phyloP scores from a whole-genome alignment of 1,140 invertebrate genomes.

The Drosophila nigromelanica region DNA sequence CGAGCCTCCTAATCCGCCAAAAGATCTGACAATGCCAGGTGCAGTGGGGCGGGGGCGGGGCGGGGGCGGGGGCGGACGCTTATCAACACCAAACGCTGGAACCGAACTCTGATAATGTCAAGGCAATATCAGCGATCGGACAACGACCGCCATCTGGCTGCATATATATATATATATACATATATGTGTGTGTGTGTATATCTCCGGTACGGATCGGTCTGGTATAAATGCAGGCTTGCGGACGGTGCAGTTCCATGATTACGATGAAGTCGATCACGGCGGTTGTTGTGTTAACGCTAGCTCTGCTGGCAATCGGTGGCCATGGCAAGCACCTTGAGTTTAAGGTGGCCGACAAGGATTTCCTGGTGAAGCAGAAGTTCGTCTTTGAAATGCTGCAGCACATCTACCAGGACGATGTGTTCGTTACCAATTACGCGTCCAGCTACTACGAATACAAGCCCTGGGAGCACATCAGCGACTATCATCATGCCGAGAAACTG shows the following conservation, averaged over 20 bases:
- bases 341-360: conserved; percentile 85
- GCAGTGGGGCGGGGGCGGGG: not conserved
- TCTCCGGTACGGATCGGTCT: not conserved
- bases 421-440: conserved; percentile 79
- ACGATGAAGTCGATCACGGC: conserved; percentile 82
- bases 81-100: conserved; percentile 37
- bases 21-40: conserved; percentile 10
- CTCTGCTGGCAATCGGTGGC: conserved; percentile 73
- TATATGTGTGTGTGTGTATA: conserved; percentile 11
- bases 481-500: conserved; percentile 84
- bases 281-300: conserved; percentile 64
- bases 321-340: conserved; percentile 84
- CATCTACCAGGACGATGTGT: conserved; percentile 85
- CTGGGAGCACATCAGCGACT: conserved; percentile 84
- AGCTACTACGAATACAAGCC: conserved; percentile 66
- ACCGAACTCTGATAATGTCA: conserved; percentile 66
- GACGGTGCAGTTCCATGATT: conserved; percentile 57
- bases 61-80: not conserved
- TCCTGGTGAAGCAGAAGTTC: conserved; percentile 86
- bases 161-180: too few relatives aligned
- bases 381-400: conserved; percentile 85
- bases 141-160: conserved; percentile 32
- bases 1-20: conserved; percentile 12
- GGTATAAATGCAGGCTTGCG: conserved; percentile 62
- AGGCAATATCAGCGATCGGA: conserved; percentile 49